phyloP scores from a whole-genome alignment of 2,888 invertebrate species.

The Zygogramma bicolorata region DNA sequence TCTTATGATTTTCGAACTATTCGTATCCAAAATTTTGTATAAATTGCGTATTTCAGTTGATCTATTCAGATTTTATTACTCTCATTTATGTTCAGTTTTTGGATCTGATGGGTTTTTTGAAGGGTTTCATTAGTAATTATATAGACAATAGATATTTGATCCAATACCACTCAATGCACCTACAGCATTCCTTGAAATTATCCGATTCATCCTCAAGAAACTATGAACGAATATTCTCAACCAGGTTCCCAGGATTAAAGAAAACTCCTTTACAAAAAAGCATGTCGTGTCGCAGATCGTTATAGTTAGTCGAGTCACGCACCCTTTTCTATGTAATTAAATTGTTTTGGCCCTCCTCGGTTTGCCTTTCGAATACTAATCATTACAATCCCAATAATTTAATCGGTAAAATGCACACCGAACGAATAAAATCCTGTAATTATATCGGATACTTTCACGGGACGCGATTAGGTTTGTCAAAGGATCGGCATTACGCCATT shows the following conservation, averaged over 20 bases:
- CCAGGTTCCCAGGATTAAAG: neutral
- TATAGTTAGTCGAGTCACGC: slow-evolving; percentile 37
- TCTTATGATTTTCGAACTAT: no score
- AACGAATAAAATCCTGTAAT: neutral
- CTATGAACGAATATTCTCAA: neutral
- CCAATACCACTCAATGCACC: no score
- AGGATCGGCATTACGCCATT: neutral
- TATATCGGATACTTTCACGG: neutral
- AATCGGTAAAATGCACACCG: neutral
- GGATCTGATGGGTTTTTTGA: no score
- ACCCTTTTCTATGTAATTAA: slow-evolving; percentile 46
- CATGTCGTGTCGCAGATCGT: neutral
- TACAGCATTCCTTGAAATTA: no score
- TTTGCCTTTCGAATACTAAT: slow-evolving; percentile 41
- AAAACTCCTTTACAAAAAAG: slow-evolving; percentile 1
- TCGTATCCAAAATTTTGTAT: no score
- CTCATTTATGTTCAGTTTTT: no score
- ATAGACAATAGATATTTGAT: no score
- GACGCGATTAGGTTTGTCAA: neutral
- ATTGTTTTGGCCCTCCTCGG: slow-evolving; percentile 43
- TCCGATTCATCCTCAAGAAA: neutral
- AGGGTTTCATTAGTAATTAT: no score
- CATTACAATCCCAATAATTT: slow-evolving; percentile 13
- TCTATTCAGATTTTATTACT: no score
- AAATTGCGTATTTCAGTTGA: no score